Evolutionary conservation across 1,140 invertebrate species (phyloP).

Genomic region (Eumaeus atala): DNA sequence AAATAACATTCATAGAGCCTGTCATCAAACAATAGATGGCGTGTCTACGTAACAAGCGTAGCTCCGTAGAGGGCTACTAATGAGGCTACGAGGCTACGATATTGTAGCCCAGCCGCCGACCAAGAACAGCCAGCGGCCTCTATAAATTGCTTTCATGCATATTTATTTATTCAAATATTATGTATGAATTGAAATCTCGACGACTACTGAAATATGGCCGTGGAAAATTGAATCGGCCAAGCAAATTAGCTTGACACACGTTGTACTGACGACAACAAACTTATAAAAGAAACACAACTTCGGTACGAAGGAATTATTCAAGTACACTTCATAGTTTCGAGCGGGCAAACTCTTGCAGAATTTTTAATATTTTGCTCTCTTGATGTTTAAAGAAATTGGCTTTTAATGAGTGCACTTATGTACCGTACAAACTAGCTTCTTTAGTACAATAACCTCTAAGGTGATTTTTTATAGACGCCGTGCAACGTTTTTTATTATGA

Average conservation of each 20-base stretch:
- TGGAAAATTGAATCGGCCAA: slow-evolving; percentile 57
- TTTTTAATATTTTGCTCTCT: slow-evolving; percentile 41
- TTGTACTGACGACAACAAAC: slow-evolving; percentile 15
- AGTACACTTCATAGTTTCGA: slow-evolving; percentile 37
- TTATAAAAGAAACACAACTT: slow-evolving; percentile 30
- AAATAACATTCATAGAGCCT: slow-evolving; percentile 12
- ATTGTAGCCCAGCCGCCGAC: slow-evolving; percentile 48
- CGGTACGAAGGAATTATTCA: slow-evolving; percentile 27
- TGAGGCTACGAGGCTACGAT: slow-evolving; percentile 60
- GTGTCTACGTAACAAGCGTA: slow-evolving; percentile 37
- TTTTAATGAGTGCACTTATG: slow-evolving; percentile 52
- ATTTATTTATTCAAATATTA: slow-evolving; percentile 74
- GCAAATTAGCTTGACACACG: slow-evolving; percentile 22
- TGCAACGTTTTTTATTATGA: not conserved
- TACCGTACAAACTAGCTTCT: slow-evolving; percentile 12
- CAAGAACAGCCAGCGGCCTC: slow-evolving; percentile 41
- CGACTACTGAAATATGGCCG: slow-evolving; percentile 62
- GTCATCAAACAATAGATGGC: slow-evolving; percentile 40
- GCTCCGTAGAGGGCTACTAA: slow-evolving; percentile 54
- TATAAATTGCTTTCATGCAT: slow-evolving; percentile 73
- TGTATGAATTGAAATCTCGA: slow-evolving; percentile 70
- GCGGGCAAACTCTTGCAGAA: slow-evolving; percentile 30
- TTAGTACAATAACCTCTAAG: slow-evolving; percentile 5
- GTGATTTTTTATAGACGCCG: slow-evolving; percentile 6
- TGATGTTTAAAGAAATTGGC: slow-evolving; percentile 42